A percentile compares a stretch with the other conserved stretches of the same genome.
Conservation (phyloP, 2,888 invertebrate genomes). For the Phalera bucephala region DNA sequence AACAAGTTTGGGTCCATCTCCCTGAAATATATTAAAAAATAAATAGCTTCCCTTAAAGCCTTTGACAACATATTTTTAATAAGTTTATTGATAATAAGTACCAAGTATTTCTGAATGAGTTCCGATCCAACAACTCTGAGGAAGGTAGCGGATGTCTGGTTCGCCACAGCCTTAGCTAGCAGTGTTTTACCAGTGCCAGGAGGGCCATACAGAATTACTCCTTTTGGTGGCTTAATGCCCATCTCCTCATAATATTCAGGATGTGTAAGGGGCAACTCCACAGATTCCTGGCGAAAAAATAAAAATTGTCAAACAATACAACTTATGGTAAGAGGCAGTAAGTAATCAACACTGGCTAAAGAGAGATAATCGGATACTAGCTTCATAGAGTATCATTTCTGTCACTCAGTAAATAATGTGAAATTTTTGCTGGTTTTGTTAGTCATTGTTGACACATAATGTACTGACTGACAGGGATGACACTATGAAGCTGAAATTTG, state of each 20-base stretch:
- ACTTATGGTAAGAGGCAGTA: not conserved
- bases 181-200: slow-evolving; percentile 99
- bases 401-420: too few species aligned
- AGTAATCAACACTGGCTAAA: too few species aligned
- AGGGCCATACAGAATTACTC: slow-evolving; percentile 98
- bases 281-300: slow-evolving; percentile 89
- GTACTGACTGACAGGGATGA: too few species aligned
- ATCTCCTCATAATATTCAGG: slow-evolving; percentile 99
- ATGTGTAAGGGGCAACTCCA: slow-evolving; percentile 98
- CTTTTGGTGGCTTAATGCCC: slow-evolving; percentile 99
- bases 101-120: slow-evolving; percentile 98
- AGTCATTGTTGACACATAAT: too few species aligned
- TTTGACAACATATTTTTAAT: too few species aligned
- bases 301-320: not conserved
- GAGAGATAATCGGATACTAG: too few species aligned
- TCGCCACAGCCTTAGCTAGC: slow-evolving; percentile 99
- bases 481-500: too few species aligned
- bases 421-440: too few species aligned
- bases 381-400: too few species aligned
- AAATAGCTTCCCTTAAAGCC: too few species aligned
- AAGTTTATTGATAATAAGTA: slow-evolving; percentile 53
- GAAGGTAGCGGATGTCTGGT: slow-evolving; percentile 99
- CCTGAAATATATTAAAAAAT: slow-evolving; percentile 69
- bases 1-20: slow-evolving; percentile 99
- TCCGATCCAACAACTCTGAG: slow-evolving; percentile 99